Base-by-base conservation (phyloP, 2,113 vertebrate species). In the Laticauda laticaudata region DNA sequence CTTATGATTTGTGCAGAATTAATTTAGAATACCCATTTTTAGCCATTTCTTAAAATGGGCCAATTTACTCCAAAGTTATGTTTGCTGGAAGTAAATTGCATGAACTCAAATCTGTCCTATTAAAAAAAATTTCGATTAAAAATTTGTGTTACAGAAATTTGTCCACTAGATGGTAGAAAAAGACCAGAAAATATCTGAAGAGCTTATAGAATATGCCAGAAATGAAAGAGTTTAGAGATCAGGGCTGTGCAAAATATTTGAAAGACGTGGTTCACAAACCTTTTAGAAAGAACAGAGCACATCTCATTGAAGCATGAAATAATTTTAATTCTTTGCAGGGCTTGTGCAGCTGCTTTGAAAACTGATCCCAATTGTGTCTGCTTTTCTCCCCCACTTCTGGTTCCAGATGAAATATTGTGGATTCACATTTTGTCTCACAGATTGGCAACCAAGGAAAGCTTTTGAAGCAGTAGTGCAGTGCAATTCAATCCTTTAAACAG, bases 111-210 rank as follows among this genome's bases (percentile, higher is more conserved):
- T 12, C 15, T n/a, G 5, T 14, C 48, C 45, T 53, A 5, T 90
- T 93, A 39, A 56, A 56, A 24, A 34, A 24, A 39, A 39, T 39
- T 39, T 1, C 34, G 1, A 39, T 39, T 39, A 56, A 24, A 34
- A 24, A 39, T 57, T 10, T 21, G 56, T 85, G 4, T 64, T 93
- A 64, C 56, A 10, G 23, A 23, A 43, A 43, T 18, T 64, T 86
- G 4, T 90, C 92, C 92, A 93, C 88, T 93, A 93, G 92, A 90
- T 93, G 92, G 92, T 86, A 90, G 92, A 87, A 87, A 90, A 85
- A 57, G 81, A 90, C 55, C 81, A 90, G 56, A 15, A 34, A 61
- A 87, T 5, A 93, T 15, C 21, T 61, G n/a, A 43, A 53, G 75
- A 90, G 8, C 2, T 61, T 51, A 3, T 11, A 53, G 89, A 48